Conservation (phyloP, 2,113 vertebrate genomes). For the Paradisaea rubra region DNA sequence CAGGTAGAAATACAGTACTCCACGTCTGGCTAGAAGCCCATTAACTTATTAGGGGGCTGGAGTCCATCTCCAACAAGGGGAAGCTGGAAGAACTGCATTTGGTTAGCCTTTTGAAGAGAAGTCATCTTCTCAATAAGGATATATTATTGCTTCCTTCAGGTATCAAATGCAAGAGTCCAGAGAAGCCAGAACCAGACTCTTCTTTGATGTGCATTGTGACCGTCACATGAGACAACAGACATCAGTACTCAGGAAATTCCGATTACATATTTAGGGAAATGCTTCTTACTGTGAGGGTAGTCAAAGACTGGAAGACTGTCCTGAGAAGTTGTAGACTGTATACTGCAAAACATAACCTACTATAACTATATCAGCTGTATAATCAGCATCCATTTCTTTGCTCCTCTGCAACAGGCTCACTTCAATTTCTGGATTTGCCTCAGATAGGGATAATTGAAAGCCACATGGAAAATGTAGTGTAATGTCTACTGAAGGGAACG, state of each 20-base stretch:
- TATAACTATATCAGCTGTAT: not conserved
- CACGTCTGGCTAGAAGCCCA: not conserved
- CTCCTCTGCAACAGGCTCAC: not conserved
- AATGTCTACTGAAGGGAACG: not conserved
- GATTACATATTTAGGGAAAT: not conserved
- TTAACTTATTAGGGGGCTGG: not conserved
- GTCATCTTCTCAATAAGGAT: not conserved
- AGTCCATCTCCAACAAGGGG: not conserved
- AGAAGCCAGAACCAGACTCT: not conserved
- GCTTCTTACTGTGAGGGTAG: not conserved
- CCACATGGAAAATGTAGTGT: not conserved
- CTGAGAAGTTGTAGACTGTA: not conserved
- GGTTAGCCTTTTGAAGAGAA: not conserved
- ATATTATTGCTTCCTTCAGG: not conserved
- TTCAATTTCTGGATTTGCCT: not conserved
- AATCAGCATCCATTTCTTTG: not conserved
- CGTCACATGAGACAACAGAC: not conserved
- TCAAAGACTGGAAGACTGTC: not conserved
- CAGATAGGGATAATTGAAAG: not conserved
- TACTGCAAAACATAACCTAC: not conserved
- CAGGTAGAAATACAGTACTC: not conserved
- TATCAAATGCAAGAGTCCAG: not conserved
- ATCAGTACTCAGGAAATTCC: not conserved
- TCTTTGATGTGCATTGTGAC: not conserved
- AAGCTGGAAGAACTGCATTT: not conserved